Evolutionary conservation across 2,113 vertebrate genomes (phyloP).

Genomic region (Diphyllodes magnificus): DNA sequence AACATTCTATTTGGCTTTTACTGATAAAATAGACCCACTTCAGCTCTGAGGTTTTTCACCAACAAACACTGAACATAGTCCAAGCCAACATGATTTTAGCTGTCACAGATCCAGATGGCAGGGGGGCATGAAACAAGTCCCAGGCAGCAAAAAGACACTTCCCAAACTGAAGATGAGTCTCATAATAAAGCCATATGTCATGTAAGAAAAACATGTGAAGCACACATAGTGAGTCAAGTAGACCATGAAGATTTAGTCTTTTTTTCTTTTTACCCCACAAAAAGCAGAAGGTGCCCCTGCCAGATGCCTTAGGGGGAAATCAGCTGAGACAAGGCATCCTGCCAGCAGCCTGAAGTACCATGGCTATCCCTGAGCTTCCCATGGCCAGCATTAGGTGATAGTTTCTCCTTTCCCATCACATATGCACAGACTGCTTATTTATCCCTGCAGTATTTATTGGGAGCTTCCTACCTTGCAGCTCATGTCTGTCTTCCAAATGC

Average conservation of each 20-base stretch:
- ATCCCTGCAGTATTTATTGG: not conserved
- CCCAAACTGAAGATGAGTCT: not conserved
- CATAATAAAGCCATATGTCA: not conserved
- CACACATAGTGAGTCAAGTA: not conserved
- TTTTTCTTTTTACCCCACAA: not conserved
- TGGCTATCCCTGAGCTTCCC: not conserved
- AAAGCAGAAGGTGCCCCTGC: not conserved
- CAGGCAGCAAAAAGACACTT: not conserved
- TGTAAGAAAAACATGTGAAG: not conserved
- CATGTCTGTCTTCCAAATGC: not conserved
- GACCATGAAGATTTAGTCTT: not conserved
- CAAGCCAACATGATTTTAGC: not conserved
- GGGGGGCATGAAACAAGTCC: not conserved
- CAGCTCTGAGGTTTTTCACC: not conserved
- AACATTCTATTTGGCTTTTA: not conserved
- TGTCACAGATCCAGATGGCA: not conserved
- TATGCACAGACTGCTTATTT: not conserved
- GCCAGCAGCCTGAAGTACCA: not conserved
- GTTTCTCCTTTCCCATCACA: not conserved
- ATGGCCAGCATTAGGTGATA: not conserved
- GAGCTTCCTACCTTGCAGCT: not conserved
- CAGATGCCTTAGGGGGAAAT: not conserved
- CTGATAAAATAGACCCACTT: not conserved
- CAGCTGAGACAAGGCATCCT: not conserved
- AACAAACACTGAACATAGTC: not conserved